Evolutionary conservation across 2,888 invertebrate genomes (phyloP), one percentile per base, ranked within the genome.

Genomic region (Troilus luridus): DNA sequence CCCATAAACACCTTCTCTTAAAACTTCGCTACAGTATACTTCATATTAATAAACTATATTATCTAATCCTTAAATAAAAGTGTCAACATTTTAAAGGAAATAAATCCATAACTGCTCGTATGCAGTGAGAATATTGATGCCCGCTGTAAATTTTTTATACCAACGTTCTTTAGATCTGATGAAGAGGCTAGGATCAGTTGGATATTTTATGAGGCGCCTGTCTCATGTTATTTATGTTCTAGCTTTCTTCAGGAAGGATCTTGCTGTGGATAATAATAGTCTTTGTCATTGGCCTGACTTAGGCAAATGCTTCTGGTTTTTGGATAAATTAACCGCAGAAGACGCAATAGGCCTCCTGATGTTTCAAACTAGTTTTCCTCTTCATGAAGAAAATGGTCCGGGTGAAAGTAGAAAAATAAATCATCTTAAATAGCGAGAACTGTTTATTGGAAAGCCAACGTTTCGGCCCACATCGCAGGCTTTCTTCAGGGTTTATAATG

Each of bases 121-220:
- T 27, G 67, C 12, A 67, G 67, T 14, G 67, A 27, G 67, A 67
- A 67, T 67, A 67, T 67, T 67, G 67, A 67, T 67, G 67, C 24
- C 67, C 24, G 24, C 12, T 67, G 67, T 24, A 67, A 67, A 67
- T 67, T 67, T n/a, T 24, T 2, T 11, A 67, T 67, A 67, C 12
- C 24, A 67, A 67, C 24, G 67, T 12, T 27, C 67, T 67, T 67
- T 10, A 67, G 64, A 67, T 67, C 64, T 67, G 11, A 67, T 67
- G 67, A 67, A 24, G 67, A 67, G 67, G 12, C 67, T 67, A 67
- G 24, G 67, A 24, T 67, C 67, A 67, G 67, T 67, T 67, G 67
- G 24, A 67, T 67, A 67, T 67, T 67, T 67, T 67, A 67, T 67
- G 67, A 67, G 67, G 14, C 67, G 24, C 24, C 67, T 24, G 67